Conservation (phyloP, 2,888 invertebrate genomes). For the Tenthredo distinguenda region DNA sequence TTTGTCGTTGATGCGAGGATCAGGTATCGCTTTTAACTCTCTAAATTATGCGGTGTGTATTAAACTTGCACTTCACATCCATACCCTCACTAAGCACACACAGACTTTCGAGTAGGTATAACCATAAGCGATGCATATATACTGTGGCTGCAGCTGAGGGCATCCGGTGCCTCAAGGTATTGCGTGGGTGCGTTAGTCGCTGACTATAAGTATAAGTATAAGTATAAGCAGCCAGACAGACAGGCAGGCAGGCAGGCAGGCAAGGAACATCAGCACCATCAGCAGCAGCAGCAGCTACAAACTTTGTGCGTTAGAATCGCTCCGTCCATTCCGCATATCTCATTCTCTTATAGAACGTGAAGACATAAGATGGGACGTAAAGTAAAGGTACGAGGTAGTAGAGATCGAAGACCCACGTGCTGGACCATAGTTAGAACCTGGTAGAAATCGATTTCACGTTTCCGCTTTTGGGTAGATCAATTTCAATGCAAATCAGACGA, state of each 20-base stretch:
- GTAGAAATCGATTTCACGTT: conserved; percentile 70
- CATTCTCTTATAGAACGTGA: not conserved
- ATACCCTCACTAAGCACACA: conserved; percentile 31
- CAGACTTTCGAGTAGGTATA: conserved; percentile 7
- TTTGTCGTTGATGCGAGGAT: not conserved
- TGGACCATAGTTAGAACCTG: not conserved
- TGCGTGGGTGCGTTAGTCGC: conserved; percentile 1
- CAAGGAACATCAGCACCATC: not conserved
- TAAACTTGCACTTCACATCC: conserved; percentile 41
- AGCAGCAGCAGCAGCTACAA: not conserved
- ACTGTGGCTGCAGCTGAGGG: not conserved
- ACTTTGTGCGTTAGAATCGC: conserved; percentile 1
- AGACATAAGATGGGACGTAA: conserved; percentile 21
- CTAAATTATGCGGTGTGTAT: conserved; percentile 12
- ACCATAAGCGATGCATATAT: not conserved
- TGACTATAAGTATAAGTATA: not conserved
- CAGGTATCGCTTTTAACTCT: conserved; percentile 18
- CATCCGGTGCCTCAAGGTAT: conserved; percentile 31
- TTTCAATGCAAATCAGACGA: conserved; percentile 71
- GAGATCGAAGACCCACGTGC: not conserved
- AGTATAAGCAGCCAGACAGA: not conserved
- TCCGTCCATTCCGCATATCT: conserved; percentile 23
- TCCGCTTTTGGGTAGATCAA: conserved; percentile 69
- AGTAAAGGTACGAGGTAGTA: not conserved
- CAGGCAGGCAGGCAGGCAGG: not conserved